Evolutionary conservation across 1,140 invertebrate genomes (phyloP).

Genomic region (Centruroides vittatus): DNA sequence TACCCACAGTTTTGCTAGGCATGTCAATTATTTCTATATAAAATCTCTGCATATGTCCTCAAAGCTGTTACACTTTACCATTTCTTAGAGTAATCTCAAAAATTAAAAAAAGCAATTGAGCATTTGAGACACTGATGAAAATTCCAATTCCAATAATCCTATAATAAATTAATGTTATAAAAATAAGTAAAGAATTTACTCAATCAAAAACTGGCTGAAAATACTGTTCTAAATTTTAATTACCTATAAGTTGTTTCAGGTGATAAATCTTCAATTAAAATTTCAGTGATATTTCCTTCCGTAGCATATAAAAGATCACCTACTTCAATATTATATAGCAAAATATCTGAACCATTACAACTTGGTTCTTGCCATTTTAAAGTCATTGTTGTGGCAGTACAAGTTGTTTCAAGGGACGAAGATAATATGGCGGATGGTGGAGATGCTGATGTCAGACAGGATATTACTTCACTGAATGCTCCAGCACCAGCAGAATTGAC

Average conservation of each 20-base stretch:
- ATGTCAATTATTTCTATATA: too few species aligned
- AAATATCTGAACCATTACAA: slow-evolving; percentile 52
- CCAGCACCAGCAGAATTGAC: slow-evolving; percentile 59
- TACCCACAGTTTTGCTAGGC: too few species aligned
- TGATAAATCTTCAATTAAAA: slow-evolving; percentile 32
- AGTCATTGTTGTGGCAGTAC: slow-evolving; percentile 46
- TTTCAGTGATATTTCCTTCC: slow-evolving; percentile 27
- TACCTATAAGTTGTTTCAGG: slow-evolving; percentile 37
- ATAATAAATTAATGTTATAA: too few species aligned
- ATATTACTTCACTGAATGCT: slow-evolving; percentile 46
- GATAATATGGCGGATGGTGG: slow-evolving; percentile 50
- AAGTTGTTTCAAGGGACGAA: slow-evolving; percentile 39
- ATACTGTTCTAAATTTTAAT: not conserved
- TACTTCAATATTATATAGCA: slow-evolving; percentile 57
- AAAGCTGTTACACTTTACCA: too few species aligned
- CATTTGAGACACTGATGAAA: too few species aligned
- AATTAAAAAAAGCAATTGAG: too few species aligned
- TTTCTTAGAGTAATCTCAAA: too few species aligned
- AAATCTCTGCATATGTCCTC: too few species aligned
- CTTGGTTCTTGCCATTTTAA: slow-evolving; percentile 49
- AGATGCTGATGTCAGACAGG: slow-evolving; percentile 50
- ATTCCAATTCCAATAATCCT: too few species aligned
- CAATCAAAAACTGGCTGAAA: too few species aligned
- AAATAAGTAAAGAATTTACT: too few species aligned
- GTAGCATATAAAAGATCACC: slow-evolving; percentile 35